Conservation (phyloP, 2,797 vertebrate genomes). For the Mionectes olivaceus region DNA sequence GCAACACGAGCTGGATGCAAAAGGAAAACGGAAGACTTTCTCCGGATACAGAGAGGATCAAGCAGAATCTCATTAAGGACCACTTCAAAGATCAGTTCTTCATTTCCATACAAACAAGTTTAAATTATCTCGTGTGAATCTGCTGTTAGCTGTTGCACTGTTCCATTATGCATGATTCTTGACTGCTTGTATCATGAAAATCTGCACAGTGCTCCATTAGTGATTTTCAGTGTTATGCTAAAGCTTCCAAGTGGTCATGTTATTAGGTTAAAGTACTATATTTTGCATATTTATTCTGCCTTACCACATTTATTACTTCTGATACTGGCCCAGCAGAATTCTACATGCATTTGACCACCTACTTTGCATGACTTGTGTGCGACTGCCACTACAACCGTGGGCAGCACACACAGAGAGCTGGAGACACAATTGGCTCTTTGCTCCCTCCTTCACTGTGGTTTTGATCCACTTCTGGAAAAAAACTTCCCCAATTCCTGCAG, state of each 20-base stretch:
- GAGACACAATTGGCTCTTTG: not conserved
- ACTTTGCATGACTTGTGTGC: not conserved
- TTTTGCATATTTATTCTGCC: slow-evolving; percentile 75
- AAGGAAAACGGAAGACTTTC: slow-evolving; percentile 70
- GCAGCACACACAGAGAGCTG: not conserved
- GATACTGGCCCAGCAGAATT: slow-evolving; percentile 33
- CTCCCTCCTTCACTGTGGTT: not conserved
- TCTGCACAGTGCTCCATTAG: slow-evolving; percentile 74
- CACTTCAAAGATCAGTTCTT: slow-evolving; percentile 83
- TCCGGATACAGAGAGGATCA: slow-evolving; percentile 77
- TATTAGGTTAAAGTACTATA: slow-evolving; percentile 75
- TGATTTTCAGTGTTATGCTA: slow-evolving; percentile 73
- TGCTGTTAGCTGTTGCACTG: slow-evolving; percentile 80
- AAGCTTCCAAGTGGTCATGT: slow-evolving; percentile 77
- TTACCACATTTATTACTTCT: slow-evolving; percentile 68
- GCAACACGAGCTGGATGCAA: slow-evolving; percentile 71
- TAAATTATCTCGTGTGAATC: slow-evolving; percentile 81
- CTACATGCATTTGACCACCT: slow-evolving; percentile 16
- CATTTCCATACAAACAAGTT: slow-evolving; percentile 86
- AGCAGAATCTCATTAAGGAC: slow-evolving; percentile 83
- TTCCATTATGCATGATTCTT: slow-evolving; percentile 83
- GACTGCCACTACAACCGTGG: not conserved
- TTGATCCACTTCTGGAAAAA: not conserved
- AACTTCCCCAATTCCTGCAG: not conserved
- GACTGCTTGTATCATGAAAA: slow-evolving; percentile 74